Evolutionary conservation across 2,888 invertebrate species (phyloP).

Genomic region (Sphaeridia pumilis): DNA sequence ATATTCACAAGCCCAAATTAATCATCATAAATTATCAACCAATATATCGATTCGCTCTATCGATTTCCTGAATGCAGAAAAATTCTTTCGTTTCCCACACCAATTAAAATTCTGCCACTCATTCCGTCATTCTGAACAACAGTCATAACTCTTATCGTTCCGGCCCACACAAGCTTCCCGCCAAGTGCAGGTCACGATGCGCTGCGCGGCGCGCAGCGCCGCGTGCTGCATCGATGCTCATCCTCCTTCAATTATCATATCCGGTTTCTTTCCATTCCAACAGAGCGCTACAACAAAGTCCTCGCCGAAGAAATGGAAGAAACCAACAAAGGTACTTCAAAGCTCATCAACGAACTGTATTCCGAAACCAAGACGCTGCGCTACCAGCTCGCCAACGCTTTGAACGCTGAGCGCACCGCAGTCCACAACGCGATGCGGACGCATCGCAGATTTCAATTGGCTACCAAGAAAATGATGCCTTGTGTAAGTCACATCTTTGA

Average conservation of each 20-base stretch:
- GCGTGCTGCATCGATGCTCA: background rate
- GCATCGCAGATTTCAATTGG: conserved; percentile 33
- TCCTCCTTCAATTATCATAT: background rate
- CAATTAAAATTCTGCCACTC: too few relatives aligned
- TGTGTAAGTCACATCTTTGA: conserved; percentile 10
- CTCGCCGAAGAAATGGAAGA: conserved; percentile 32
- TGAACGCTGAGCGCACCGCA: conserved; percentile 28
- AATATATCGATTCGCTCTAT: too few relatives aligned
- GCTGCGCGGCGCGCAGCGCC: background rate
- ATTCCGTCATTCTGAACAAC: too few relatives aligned
- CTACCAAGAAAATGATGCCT: conserved; percentile 24
- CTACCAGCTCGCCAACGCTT: conserved; percentile 25
- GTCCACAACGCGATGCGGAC: conserved; percentile 33
- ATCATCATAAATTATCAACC: too few relatives aligned
- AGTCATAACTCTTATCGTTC: too few relatives aligned
- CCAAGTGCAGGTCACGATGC: background rate
- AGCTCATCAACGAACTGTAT: conserved; percentile 28
- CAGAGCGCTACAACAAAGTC: conserved; percentile 31
- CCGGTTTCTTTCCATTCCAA: background rate
- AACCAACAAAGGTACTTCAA: conserved; percentile 25
- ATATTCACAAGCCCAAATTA: background rate
- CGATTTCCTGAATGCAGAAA: too few relatives aligned
- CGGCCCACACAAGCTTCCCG: too few relatives aligned
- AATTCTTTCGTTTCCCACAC: too few relatives aligned
- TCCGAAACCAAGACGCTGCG: conserved; percentile 29